Conservation (phyloP, 1,140 invertebrate species). For the Leptinotarsa texana region DNA sequence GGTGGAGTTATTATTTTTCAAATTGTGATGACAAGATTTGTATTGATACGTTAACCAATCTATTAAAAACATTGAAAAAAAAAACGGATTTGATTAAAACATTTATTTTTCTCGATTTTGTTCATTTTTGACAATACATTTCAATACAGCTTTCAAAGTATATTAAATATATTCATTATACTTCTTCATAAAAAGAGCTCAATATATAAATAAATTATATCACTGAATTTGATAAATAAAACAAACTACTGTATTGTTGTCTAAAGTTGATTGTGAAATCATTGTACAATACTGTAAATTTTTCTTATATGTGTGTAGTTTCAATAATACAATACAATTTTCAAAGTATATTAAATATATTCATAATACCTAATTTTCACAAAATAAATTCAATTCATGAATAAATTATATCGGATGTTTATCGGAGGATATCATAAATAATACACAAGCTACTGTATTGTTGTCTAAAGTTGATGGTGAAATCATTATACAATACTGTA, state of each 20-base stretch:
- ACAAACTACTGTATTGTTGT: background rate
- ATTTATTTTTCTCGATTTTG: background rate
- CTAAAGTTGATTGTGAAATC: background rate
- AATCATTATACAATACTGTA: background rate
- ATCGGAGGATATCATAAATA: background rate
- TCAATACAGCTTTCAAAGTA: background rate
- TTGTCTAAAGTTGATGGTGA: background rate
- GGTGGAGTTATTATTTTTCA: no score
- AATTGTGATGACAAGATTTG: background rate
- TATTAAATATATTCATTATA: no score
- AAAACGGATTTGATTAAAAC: background rate
- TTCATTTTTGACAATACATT: background rate
- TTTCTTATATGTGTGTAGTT: no score
- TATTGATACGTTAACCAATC: background rate
- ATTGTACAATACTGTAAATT: background rate
- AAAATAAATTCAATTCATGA: no score
- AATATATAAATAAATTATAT: background rate
- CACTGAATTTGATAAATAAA: background rate
- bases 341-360: no score
- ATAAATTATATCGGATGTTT: background rate
- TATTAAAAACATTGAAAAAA: background rate
- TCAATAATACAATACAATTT: no score
- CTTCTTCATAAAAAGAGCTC: background rate
- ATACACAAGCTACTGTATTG: background rate
- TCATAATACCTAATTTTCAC: no score